Evolutionary conservation across 2,113 vertebrate genomes (phyloP).

Genomic region (Corythaeola cristata): DNA sequence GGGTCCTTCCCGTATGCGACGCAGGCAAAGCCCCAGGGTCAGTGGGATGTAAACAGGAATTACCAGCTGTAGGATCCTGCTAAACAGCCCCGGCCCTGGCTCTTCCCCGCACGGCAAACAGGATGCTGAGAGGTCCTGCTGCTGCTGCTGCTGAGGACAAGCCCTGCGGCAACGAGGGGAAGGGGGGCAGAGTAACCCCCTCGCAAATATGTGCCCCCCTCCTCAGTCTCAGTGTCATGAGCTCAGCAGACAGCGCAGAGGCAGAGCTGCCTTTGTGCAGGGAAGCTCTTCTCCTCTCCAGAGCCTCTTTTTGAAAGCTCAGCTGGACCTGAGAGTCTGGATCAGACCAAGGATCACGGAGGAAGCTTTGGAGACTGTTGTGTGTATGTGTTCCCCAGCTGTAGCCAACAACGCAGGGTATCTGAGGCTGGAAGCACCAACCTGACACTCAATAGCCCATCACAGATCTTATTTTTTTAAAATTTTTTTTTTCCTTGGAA

Average conservation of each 20-base stretch:
- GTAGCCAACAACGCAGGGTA: fast-evolving
- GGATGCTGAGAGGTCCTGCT: constrained; percentile 30
- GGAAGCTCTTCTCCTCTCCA: neutral
- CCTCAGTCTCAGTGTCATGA: fast-evolving
- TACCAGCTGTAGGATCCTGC: constrained; percentile 2
- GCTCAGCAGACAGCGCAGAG: fast-evolving
- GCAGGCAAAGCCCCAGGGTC: neutral
- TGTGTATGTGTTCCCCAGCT: neutral
- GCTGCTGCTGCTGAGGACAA: neutral
- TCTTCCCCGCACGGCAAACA: neutral
- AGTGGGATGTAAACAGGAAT: constrained; percentile 43
- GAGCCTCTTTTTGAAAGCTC: neutral
- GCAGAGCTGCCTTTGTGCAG: neutral
- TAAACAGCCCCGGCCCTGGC: neutral
- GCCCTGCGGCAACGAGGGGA: fast-evolving
- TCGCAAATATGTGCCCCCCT: fast-evolving
- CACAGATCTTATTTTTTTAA: neutral
- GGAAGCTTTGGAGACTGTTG: neutral
- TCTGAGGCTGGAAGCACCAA: neutral
- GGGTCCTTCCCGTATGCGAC: fast-evolving
- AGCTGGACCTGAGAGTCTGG: neutral
- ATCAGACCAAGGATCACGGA: neutral
- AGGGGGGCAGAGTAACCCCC: neutral
- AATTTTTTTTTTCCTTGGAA: neutral
- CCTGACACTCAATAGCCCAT: neutral